Evolutionary conservation across 2,888 invertebrate genomes (phyloP).

Genomic region (Tiphia femorata): DNA sequence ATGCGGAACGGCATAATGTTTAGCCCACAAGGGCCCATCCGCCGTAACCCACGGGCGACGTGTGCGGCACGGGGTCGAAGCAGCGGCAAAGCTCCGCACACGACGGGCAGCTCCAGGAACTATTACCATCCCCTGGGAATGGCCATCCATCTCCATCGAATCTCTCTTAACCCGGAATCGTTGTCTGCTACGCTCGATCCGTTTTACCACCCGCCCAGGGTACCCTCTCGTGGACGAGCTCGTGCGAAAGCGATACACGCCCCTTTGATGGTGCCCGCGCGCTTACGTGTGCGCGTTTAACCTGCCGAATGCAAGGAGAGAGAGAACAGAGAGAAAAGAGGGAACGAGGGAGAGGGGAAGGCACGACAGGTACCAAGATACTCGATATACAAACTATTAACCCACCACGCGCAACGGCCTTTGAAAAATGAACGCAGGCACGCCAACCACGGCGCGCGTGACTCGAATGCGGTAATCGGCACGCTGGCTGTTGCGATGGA

Average conservation of each 20-base stretch:
- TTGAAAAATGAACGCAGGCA: slow-evolving; percentile 40
- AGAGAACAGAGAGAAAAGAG: neutral
- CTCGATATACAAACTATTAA: slow-evolving; percentile 57
- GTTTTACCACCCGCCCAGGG: slow-evolving; percentile 34
- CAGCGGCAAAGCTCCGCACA: slow-evolving; percentile 25
- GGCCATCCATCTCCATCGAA: slow-evolving; percentile 67
- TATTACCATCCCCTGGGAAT: slow-evolving; percentile 63
- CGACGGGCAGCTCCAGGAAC: slow-evolving; percentile 41
- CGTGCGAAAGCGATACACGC: slow-evolving; percentile 18
- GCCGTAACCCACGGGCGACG: slow-evolving; percentile 29
- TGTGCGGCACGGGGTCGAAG: slow-evolving; percentile 26
- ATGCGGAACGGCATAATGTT: slow-evolving; percentile 53
- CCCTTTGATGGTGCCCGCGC: slow-evolving; percentile 28
- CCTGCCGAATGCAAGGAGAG: slow-evolving; percentile 17
- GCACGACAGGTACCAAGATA: neutral
- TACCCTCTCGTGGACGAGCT: slow-evolving; percentile 11
- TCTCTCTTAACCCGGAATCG: slow-evolving; percentile 63
- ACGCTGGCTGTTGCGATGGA: neutral
- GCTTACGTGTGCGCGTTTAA: slow-evolving; percentile 29
- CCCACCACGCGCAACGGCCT: slow-evolving; percentile 33
- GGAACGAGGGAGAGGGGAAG: neutral
- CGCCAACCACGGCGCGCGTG: slow-evolving; percentile 28
- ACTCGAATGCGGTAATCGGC: slow-evolving; percentile 24
- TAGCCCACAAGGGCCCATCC: slow-evolving; percentile 38
- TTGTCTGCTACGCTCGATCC: slow-evolving; percentile 53